Evolutionary conservation across 2,113 vertebrate genomes (phyloP).

Genomic region (Amphiprion percula): DNA sequence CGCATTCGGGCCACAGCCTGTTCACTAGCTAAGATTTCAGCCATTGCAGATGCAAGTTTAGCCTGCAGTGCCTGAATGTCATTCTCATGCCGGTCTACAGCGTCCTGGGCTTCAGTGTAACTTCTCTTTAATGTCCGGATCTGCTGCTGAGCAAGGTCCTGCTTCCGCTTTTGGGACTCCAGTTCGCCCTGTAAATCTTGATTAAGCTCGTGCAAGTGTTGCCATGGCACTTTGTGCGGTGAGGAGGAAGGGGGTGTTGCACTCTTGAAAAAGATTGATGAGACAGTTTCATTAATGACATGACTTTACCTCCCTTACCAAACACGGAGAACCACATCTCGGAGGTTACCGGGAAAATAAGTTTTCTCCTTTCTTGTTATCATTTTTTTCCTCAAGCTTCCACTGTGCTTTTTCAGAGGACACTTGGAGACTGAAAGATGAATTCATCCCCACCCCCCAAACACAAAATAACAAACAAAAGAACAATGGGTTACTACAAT

Average conservation of each 20-base stretch:
- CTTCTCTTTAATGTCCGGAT: slow-evolving; percentile 91
- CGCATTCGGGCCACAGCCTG: slow-evolving; percentile 91
- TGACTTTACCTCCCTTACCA: slow-evolving; percentile 79
- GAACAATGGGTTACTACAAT: neutral
- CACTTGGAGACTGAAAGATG: slow-evolving; percentile 45
- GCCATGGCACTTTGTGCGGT: slow-evolving; percentile 88
- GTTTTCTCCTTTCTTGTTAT: slow-evolving; percentile 23
- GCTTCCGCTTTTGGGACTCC: slow-evolving; percentile 92
- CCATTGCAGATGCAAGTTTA: slow-evolving; percentile 88
- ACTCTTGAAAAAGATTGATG: slow-evolving; percentile 97
- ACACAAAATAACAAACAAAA: slow-evolving; percentile 11
- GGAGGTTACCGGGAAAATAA: slow-evolving; percentile 73
- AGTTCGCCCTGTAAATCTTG: slow-evolving; percentile 93
- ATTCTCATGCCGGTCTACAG: slow-evolving; percentile 90
- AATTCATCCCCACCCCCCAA: neutral
- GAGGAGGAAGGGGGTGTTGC: slow-evolving; percentile 84
- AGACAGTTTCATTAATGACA: slow-evolving; percentile 93
- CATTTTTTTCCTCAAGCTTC: slow-evolving; percentile 66
- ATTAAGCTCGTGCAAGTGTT: slow-evolving; percentile 93
- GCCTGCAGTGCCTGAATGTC: slow-evolving; percentile 92
- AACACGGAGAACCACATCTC: slow-evolving; percentile 95
- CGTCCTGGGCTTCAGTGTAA: slow-evolving; percentile 93
- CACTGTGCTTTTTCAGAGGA: slow-evolving; percentile 85
- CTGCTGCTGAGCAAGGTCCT: slow-evolving; percentile 91
- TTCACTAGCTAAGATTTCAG: slow-evolving; percentile 91